Conservation (phyloP, 2,888 invertebrate genomes). For the Carcina quercana region DNA sequence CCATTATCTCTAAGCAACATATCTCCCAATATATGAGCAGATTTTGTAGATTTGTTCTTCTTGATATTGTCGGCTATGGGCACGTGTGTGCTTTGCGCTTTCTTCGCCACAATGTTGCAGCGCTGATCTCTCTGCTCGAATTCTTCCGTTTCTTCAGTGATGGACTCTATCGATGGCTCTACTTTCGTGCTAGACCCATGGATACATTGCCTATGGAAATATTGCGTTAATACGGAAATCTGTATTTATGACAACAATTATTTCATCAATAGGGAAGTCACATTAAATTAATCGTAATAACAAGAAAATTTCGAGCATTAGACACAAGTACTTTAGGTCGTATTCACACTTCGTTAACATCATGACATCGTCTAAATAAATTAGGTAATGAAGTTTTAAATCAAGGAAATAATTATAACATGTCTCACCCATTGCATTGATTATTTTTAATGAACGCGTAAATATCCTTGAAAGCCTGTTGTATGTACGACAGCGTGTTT, state of each 20-base stretch:
- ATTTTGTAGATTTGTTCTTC: constrained; percentile 51
- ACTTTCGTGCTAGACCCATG: constrained; percentile 16
- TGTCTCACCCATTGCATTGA: constrained; percentile 54
- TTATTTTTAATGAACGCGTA: constrained; percentile 64
- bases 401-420: not conserved
- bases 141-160: constrained; percentile 25
- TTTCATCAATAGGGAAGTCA: too few species aligned
- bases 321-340: too few species aligned
- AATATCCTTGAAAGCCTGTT: constrained; percentile 64
- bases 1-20: constrained; percentile 24
- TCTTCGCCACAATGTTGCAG: constrained; percentile 43
- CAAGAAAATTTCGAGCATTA: too few species aligned
- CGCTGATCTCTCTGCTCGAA: constrained; percentile 26
- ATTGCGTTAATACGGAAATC: too few species aligned
- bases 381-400: too few species aligned
- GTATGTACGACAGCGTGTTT: constrained; percentile 60
- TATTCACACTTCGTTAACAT: too few species aligned
- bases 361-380: too few species aligned
- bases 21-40: constrained; percentile 53
- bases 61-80: constrained; percentile 33
- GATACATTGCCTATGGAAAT: constrained; percentile 24
- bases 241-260: too few species aligned
- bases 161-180: constrained; percentile 20
- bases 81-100: constrained; percentile 51
- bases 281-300: too few species aligned